Percentiles rank a stretch among this genome's conserved stretches.
These are phyloP conservation scores for Tromatobia lineatoria DNA, from an alignment of 2,888 invertebrate genomes.

Conservation along the genomic window DNA sequence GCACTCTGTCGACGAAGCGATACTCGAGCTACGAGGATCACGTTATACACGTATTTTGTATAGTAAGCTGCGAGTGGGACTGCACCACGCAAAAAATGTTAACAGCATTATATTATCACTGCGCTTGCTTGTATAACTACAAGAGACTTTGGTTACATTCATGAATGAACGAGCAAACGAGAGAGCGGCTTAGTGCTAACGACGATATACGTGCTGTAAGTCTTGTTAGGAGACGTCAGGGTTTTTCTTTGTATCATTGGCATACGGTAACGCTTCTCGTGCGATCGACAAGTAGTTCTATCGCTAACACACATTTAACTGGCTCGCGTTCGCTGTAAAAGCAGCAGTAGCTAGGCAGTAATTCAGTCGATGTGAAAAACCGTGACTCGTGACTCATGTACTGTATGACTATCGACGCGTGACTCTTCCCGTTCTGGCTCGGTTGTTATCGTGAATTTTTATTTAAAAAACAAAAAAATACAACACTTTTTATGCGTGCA, in stretches of 20 bases:
- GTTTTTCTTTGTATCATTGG: conserved; percentile 42
- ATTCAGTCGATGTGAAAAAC: conserved; percentile 25
- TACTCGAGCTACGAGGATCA: not conserved
- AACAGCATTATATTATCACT: conserved; percentile 1
- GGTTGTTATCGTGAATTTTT: not conserved
- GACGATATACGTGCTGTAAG: conserved; percentile 9
- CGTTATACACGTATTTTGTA: not conserved
- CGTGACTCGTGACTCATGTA: conserved; percentile 40
- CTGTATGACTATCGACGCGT: conserved; percentile 51
- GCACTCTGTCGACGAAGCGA: conserved; percentile 10
- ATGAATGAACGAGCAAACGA: conserved; percentile 51
- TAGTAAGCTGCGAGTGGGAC: not conserved
- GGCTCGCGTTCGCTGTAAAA: not conserved
- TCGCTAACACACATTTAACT: conserved; percentile 28
- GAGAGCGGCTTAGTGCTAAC: conserved; percentile 25
- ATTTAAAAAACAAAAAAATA: not conserved
- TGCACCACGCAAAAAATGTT: conserved; percentile 10
- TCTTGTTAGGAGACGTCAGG: conserved; percentile 41
- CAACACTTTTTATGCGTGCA: not conserved
- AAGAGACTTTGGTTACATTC: conserved; percentile 25
- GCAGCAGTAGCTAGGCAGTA: not conserved
- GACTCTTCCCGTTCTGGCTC: conserved; percentile 30
- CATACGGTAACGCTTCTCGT: not conserved
- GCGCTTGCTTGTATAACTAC: not conserved
- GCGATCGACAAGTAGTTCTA: not conserved